These are phyloP conservation scores for Protosalanx chinensis DNA, from an alignment of 2,797 vertebrate species.

Conservation along the genomic window DNA sequence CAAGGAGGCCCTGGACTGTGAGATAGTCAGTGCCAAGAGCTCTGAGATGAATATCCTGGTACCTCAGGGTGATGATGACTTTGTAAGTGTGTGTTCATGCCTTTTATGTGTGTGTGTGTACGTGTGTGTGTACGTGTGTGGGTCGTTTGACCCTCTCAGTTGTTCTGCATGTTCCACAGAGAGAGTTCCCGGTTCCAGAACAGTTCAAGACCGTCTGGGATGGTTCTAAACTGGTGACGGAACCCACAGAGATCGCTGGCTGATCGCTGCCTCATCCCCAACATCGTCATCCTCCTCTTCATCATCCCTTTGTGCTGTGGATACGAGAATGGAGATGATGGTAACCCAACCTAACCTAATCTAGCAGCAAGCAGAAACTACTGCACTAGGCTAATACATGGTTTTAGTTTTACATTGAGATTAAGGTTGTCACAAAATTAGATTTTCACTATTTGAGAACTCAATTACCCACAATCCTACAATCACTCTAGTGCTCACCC, in stretches of 20 bases:
- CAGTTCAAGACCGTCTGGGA: constrained; percentile 98
- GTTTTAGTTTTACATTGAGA: constrained; percentile 18
- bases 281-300: constrained; percentile 2
- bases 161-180: constrained; percentile 74
- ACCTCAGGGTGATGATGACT: constrained; percentile 86
- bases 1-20: constrained; percentile 84
- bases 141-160: constrained; percentile 26
- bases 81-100: constrained; percentile 74
- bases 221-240: constrained; percentile 91
- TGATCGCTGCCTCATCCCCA: constrained; percentile 57
- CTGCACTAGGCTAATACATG: not conserved
- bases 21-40: constrained; percentile 95
- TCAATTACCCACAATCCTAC: no score
- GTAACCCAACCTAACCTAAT: not conserved
- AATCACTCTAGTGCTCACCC: no score
- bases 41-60: constrained; percentile 97
- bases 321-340: constrained; percentile 10
- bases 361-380: not conserved
- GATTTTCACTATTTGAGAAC: no score
- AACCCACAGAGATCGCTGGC: constrained; percentile 92
- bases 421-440: constrained; percentile 12
- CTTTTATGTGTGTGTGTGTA: not conserved
- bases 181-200: constrained; percentile 95
- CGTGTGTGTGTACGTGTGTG: not conserved
- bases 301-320: not conserved